Evolutionary conservation across 2,113 vertebrate genomes (phyloP).

Genomic region (Apistogramma diplotaenia): DNA sequence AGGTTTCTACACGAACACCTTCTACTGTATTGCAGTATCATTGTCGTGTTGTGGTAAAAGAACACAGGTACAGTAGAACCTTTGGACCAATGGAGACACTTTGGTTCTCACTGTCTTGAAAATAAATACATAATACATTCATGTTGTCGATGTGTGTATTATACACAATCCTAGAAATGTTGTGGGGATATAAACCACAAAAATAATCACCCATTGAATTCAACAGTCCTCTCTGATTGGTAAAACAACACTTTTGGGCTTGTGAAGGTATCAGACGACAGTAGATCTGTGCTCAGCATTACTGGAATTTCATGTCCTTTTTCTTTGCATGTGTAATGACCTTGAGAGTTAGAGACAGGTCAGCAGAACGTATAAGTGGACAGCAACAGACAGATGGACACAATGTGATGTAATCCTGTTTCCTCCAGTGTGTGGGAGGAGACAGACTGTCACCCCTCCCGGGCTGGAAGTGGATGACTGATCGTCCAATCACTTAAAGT

Average conservation of each 20-base stretch:
- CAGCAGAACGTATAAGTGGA: not conserved
- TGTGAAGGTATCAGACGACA: not conserved
- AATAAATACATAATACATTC: too few species aligned
- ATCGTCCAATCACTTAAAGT: conserved; percentile 63
- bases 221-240: not conserved
- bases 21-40: too few species aligned
- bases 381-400: not conserved
- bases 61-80: too few species aligned
- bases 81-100: too few species aligned
- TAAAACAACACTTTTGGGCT: not conserved
- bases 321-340: not conserved
- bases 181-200: not conserved
- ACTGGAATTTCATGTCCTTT: not conserved
- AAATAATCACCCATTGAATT: not conserved
- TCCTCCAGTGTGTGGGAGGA: not conserved
- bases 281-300: not conserved
- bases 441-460: conserved; percentile 43
- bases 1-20: too few species aligned
- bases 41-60: too few species aligned
- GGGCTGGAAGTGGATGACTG: conserved; percentile 58
- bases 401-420: conserved; percentile 43
- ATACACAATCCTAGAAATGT: not conserved
- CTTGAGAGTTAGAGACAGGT: not conserved
- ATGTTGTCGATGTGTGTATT: too few species aligned
- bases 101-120: too few species aligned